phyloP scores from a whole-genome alignment of 2,113 vertebrate genomes.

The Mystacornis crossleyi region DNA sequence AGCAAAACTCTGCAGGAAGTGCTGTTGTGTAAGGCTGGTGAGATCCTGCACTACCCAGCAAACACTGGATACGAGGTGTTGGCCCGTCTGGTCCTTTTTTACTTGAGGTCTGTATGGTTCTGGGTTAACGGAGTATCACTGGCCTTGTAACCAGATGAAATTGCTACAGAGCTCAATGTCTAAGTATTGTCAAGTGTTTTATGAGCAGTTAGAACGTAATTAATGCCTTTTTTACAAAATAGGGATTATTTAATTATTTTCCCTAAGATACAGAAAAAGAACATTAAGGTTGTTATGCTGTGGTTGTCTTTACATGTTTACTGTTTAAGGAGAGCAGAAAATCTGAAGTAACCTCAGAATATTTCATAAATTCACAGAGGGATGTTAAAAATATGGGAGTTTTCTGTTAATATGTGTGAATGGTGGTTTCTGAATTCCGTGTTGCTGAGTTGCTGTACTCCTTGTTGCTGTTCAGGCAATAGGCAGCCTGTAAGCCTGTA shows the following conservation, averaged over 20 bases:
- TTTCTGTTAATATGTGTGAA: neutral
- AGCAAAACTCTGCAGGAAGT: neutral
- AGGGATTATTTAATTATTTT: neutral
- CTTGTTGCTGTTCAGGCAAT: neutral
- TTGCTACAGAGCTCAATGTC: neutral
- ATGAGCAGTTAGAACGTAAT: neutral
- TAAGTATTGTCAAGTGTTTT: neutral
- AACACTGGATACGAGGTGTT: neutral
- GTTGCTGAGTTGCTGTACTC: neutral
- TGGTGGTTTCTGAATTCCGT: neutral
- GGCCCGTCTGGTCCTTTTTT: neutral
- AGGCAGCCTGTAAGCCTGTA: neutral
- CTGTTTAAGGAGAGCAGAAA: neutral
- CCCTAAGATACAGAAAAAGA: neutral
- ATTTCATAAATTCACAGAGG: neutral
- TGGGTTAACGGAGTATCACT: neutral
- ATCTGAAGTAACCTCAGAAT: neutral
- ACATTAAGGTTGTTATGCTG: fast-evolving
- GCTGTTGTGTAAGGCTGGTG: neutral
- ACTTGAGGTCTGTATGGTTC: neutral
- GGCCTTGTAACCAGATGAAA: neutral
- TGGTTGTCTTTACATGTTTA: neutral
- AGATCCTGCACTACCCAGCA: neutral
- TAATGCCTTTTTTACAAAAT: neutral
- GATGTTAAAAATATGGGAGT: neutral